phyloP scores from a whole-genome alignment of 2,888 invertebrate genomes.

The Diloba caeruleocephala region DNA sequence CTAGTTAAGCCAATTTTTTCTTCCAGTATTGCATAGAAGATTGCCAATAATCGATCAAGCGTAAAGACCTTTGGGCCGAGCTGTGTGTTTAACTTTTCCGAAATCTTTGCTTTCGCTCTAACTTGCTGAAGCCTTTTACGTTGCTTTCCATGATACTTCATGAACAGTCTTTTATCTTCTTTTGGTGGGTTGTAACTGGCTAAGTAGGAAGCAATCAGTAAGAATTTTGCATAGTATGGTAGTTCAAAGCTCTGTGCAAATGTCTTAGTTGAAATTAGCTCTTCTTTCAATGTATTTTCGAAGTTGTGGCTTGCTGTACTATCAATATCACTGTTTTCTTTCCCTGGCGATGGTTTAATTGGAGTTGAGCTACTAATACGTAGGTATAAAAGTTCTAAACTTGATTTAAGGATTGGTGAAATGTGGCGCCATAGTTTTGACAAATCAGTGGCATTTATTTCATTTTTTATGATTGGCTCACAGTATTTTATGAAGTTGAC shows the following conservation, averaged over 20 bases:
- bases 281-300: conserved; percentile 80
- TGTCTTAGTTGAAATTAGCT: conserved; percentile 84
- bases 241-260: conserved; percentile 92
- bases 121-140: conserved; percentile 90
- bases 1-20: conserved; percentile 95
- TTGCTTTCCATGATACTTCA: conserved; percentile 93
- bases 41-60: conserved; percentile 94
- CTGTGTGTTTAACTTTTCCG: conserved; percentile 90
- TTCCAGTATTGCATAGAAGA: conserved; percentile 96
- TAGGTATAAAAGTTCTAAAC: conserved; percentile 94
- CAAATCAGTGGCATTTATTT: conserved; percentile 90
- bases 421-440: conserved; percentile 94
- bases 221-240: conserved; percentile 96
- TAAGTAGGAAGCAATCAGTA: conserved; percentile 96
- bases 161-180: conserved; percentile 95
- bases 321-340: conserved; percentile 70
- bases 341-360: conserved; percentile 67
- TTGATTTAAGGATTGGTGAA: conserved; percentile 92
- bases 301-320: conserved; percentile 62
- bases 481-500: conserved; percentile 93
- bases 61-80: conserved; percentile 95
- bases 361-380: conserved; percentile 84
- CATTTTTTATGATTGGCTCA: conserved; percentile 92
- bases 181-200: conserved; percentile 97
- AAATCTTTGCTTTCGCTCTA: conserved; percentile 89